Conservation (phyloP, 2,113 vertebrate species). For the Hippocampus abdominalis region DNA sequence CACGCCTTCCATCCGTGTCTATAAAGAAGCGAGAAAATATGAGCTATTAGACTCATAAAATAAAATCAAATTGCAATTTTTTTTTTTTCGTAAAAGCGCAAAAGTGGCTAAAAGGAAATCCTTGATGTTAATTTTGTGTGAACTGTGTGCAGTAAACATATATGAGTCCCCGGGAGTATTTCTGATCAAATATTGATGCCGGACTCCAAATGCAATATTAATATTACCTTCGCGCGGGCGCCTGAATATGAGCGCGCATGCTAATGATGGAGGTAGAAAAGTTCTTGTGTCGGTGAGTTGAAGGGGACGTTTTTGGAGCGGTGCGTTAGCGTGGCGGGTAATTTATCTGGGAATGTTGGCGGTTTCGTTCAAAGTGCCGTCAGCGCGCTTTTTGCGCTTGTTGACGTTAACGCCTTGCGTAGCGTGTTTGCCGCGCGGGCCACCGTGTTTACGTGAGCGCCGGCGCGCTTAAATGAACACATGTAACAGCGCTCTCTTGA, state of each 20-base stretch:
- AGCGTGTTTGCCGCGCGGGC: slow-evolving; percentile 16
- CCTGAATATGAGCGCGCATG: slow-evolving; percentile 57
- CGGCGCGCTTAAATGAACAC: not conserved
- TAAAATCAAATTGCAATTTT: not conserved
- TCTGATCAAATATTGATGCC: slow-evolving; percentile 71
- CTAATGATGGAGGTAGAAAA: slow-evolving; percentile 50
- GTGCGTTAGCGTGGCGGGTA: slow-evolving; percentile 7
- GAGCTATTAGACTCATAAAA: not conserved
- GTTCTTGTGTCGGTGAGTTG: slow-evolving; percentile 23
- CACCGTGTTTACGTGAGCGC: not conserved
- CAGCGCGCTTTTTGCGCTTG: slow-evolving; percentile 8
- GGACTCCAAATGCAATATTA: slow-evolving; percentile 68
- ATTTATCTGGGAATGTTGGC: not conserved
- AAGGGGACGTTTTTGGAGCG: slow-evolving; percentile 27
- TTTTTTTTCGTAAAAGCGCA: not conserved
- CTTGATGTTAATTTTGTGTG: slow-evolving; percentile 65
- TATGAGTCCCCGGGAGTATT: slow-evolving; percentile 52
- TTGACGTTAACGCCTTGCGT: slow-evolving; percentile 16
- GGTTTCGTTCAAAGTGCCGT: slow-evolving; percentile 29
- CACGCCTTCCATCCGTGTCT: not conserved
- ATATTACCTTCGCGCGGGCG: slow-evolving; percentile 66
- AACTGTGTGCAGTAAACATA: slow-evolving; percentile 65
- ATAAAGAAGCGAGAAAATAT: not conserved
- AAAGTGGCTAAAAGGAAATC: slow-evolving; percentile 32
- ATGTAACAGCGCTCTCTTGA: not conserved